Conservation (phyloP, 2,113 vertebrate genomes). For the Stegastes partitus region DNA sequence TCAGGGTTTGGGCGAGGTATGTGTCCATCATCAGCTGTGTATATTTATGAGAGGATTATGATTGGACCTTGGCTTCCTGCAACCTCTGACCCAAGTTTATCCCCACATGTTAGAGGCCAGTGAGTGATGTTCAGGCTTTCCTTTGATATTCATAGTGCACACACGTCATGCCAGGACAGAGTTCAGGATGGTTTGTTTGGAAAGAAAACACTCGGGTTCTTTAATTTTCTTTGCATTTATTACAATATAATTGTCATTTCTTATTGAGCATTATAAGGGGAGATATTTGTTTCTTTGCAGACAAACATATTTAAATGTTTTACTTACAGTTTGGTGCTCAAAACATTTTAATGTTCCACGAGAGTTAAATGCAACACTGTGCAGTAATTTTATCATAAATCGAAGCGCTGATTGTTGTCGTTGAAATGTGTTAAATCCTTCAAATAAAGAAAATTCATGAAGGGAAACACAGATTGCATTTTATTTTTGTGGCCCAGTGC, state of each 20-base stretch:
- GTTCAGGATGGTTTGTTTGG: neutral
- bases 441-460: neutral
- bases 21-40: constrained; percentile 54
- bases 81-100: constrained; percentile 55
- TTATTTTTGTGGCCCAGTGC: neutral
- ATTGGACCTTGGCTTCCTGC: constrained; percentile 40
- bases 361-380: neutral
- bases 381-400: neutral
- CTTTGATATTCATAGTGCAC: constrained; percentile 38
- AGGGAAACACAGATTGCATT: neutral
- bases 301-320: too few species aligned
- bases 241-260: neutral
- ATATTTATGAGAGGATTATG: constrained; percentile 63
- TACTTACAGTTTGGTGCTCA: too few species aligned
- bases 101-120: constrained; percentile 44
- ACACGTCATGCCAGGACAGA: neutral
- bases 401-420: neutral
- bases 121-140: constrained; percentile 38
- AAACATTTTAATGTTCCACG: neutral
- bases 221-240: neutral
- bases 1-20: constrained; percentile 1
- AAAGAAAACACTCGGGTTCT: neutral
- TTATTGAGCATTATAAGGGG: too few species aligned
- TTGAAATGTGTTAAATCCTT: neutral
- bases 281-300: neutral